These are phyloP conservation scores for Tribolium castaneum DNA, from an alignment of 1,140 invertebrate species.

Conservation along the genomic window DNA sequence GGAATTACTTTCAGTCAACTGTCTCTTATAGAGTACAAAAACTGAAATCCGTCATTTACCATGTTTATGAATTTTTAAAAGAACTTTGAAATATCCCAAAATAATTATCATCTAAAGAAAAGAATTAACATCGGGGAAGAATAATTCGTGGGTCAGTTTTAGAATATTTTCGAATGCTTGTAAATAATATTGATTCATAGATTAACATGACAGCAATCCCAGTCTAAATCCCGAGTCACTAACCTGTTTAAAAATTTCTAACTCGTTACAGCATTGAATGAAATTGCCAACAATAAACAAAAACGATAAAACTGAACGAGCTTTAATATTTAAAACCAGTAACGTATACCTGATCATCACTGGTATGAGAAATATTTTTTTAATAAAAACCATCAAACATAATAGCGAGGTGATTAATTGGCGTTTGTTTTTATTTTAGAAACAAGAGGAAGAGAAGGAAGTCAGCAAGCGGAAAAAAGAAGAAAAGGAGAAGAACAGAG, in stretches of 20 bases:
- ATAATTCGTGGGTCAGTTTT: not conserved
- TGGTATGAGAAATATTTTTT: constrained; percentile 51
- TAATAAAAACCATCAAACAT: constrained; percentile 25
- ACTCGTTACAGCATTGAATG: constrained; percentile 41
- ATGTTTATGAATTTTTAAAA: not conserved
- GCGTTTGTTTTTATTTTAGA: constrained; percentile 68
- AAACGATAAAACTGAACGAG: constrained; percentile 15
- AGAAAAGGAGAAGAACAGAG: constrained; percentile 64
- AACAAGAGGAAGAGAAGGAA: constrained; percentile 73
- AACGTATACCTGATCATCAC: constrained; percentile 42
- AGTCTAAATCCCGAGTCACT: constrained; percentile 14
- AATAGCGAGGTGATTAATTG: constrained; percentile 13
- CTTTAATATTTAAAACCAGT: constrained; percentile 30
- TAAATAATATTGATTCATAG: constrained; percentile 11
- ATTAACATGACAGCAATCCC: constrained; percentile 21
- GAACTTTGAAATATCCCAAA: not conserved
- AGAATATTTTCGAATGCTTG: constrained; percentile 29
- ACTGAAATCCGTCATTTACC: too few species aligned
- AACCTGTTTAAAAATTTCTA: constrained; percentile 37
- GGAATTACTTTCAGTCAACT: too few species aligned
- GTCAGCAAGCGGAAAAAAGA: constrained; percentile 62
- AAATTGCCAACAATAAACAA: constrained; percentile 38
- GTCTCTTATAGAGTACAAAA: too few species aligned
- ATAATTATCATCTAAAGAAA: not conserved
- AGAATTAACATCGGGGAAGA: too few species aligned